Evolutionary conservation across 2,113 vertebrate genomes (phyloP).

Genomic region (Monopterus albus): DNA sequence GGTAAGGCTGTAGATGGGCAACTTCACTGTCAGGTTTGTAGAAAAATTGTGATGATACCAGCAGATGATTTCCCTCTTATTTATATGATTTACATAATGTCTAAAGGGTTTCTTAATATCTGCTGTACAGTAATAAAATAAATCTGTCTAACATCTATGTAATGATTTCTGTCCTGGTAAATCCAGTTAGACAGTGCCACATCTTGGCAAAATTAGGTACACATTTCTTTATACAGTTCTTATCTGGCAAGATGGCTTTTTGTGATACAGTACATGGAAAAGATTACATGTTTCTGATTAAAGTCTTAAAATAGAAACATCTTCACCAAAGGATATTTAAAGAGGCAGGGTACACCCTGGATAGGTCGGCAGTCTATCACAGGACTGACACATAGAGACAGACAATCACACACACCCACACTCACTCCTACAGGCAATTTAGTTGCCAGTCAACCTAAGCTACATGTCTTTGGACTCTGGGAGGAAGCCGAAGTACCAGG

Average conservation of each 20-base stretch:
- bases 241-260: neutral
- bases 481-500: no score
- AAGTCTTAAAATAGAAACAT: neutral
- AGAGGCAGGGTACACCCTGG: no score
- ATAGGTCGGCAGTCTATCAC: no score
- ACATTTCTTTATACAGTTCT: neutral
- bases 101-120: neutral
- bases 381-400: no score
- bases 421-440: no score
- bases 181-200: slow-evolving; percentile 54
- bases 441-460: no score
- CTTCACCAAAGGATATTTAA: slow-evolving; percentile 1
- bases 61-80: neutral
- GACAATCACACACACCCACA: no score
- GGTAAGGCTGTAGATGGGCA: neutral
- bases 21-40: slow-evolving; percentile 14
- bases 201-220: slow-evolving; percentile 41
- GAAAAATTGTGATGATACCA: neutral
- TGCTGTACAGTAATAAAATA: neutral
- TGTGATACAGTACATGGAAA: no score
- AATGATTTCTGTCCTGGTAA: neutral
- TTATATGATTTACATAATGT: neutral
- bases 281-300: neutral
- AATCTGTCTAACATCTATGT: neutral
- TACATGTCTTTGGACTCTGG: no score